Base-by-base conservation (phyloP, 2,888 invertebrate genomes). In the Stegana nigrithorax region DNA sequence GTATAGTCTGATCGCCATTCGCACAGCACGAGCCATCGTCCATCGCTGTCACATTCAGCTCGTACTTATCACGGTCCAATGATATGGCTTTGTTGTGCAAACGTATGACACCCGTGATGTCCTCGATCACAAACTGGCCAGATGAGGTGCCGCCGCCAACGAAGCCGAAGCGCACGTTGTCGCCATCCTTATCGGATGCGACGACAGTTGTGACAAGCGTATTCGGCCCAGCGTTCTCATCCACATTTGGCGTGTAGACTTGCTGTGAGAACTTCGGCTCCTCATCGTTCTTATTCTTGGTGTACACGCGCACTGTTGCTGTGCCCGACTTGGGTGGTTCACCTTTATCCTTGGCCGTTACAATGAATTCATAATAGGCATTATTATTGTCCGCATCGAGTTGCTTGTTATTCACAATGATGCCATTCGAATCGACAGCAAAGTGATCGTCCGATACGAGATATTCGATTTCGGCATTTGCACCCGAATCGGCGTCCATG, bases 241-340 rank as follows among this genome's bases (percentile, higher is more conserved):
- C 96, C 1, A 97, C 96, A 85, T 96, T 97, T 0, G 97, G 96
- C 1, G 96, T 96, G 85, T 97, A 97, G 2, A 97, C 96, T 87
- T 96, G 96, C 80, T 97, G 97, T 0, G 96, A 96, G 84, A 97
- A 97, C 84, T 96, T 96, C 0, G 98, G 98, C 81, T 96, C 95
- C 86, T 98, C 97, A 82, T 98, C 98, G 86, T 98, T 98, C 86
- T 97, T 97, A 82, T 98, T 98, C 81, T 96, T 96, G n/a, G 97
- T 97, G 82, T 97, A 97, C 62, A 98, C 92, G 63, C 97, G 90
- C 14, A 98, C 97, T 0, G 96, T 97, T 0, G 97, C 97, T 0
- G 93, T 93, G 53, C 97, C 97, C 0, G 94, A 95, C 84, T 94
- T 94, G 0, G 95, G 90, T 0, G 97, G 96, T 83, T 95, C 94